phyloP scores from a whole-genome alignment of 2,888 invertebrate species.

The Nemotelus pantherinus region DNA sequence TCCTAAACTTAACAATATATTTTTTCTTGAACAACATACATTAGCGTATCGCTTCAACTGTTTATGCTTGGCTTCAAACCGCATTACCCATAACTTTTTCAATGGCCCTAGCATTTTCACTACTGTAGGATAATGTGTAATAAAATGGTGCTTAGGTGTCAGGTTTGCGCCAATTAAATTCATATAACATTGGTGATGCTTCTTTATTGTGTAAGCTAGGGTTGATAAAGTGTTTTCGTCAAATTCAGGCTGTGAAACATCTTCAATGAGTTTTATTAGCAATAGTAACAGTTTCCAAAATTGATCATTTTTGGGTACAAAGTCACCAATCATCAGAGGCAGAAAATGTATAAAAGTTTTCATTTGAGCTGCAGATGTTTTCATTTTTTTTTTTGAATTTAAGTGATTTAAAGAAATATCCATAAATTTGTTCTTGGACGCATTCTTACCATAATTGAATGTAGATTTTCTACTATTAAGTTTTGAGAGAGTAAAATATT shows the following conservation, averaged over 20 bases:
- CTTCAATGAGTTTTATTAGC: neutral
- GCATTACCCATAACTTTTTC: neutral
- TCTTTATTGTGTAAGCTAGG: neutral
- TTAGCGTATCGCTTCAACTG: conserved; percentile 4
- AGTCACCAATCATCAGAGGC: neutral
- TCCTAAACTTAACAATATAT: too few relatives aligned
- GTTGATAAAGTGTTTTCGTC: neutral
- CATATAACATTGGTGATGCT: neutral
- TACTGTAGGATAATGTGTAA: neutral
- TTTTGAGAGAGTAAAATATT: neutral
- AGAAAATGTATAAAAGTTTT: neutral
- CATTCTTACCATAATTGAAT: too few relatives aligned
- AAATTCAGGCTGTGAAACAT: neutral
- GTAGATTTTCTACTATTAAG: neutral
- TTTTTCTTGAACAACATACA: neutral
- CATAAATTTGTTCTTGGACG: too few relatives aligned
- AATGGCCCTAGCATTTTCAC: neutral
- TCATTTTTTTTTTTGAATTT: neutral
- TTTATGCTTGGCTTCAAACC: neutral
- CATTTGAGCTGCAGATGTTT: neutral
- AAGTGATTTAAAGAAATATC: neutral
- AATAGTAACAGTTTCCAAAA: neutral
- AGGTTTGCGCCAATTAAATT: neutral
- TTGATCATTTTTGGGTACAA: neutral
- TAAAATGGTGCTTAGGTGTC: neutral